These are phyloP conservation scores for Macquaria ambigua DNA, from an alignment of 2,113 vertebrate species.

Conservation along the genomic window DNA sequence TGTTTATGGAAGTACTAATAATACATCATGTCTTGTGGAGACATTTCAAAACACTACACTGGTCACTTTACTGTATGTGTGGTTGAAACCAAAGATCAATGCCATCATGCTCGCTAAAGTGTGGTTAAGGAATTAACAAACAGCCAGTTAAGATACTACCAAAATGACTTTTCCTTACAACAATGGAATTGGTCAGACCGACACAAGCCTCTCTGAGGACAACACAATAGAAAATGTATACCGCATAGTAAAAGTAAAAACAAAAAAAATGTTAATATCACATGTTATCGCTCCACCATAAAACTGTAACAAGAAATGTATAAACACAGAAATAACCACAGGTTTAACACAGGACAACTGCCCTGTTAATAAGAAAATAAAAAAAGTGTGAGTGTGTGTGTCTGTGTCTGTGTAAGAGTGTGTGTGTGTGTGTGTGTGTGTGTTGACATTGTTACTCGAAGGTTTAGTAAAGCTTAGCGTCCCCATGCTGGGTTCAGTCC, in stretches of 20 bases:
- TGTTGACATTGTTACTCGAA: constrained; percentile 54
- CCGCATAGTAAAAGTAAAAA: constrained; percentile 67
- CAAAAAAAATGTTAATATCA: constrained; percentile 74
- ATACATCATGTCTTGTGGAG: constrained; percentile 56
- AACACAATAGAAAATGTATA: constrained; percentile 71
- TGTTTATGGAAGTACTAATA: constrained; percentile 64
- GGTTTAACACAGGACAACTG: constrained; percentile 78
- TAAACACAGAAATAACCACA: constrained; percentile 83
- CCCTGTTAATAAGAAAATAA: constrained; percentile 58
- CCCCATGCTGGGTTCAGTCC: constrained; percentile 83
- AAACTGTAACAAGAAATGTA: constrained; percentile 73
- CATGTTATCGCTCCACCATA: constrained; percentile 67
- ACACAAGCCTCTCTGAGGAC: constrained; percentile 72
- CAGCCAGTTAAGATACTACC: constrained; percentile 46
- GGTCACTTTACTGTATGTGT: constrained; percentile 25
- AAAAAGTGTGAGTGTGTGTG: constrained; percentile 43
- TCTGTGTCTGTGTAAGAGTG: constrained; percentile 52
- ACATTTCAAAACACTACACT: constrained; percentile 38
- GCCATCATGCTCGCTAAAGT: constrained; percentile 21
- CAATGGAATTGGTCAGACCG: constrained; percentile 59
- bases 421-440: constrained; percentile 43
- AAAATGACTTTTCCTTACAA: constrained; percentile 55
- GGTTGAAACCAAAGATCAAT: constrained; percentile 39
- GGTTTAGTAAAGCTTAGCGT: constrained; percentile 78
- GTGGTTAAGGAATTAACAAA: constrained; percentile 56